phyloP scores from a whole-genome alignment of 2,888 invertebrate species.

The Zhuqinia jingwanae region DNA sequence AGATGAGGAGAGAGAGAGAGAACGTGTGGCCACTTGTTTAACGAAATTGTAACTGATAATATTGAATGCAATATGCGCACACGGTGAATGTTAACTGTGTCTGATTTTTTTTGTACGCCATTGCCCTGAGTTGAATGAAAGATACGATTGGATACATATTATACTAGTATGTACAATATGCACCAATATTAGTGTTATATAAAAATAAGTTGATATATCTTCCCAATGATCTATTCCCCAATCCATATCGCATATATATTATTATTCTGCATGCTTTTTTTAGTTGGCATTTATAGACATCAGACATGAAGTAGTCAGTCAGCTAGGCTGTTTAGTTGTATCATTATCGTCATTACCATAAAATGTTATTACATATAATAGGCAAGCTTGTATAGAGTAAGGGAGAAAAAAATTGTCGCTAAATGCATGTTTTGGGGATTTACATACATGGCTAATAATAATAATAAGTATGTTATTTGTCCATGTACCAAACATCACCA shows the following conservation, averaged over 20 bases:
- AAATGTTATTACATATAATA: constrained; percentile 1
- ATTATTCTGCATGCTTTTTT: neutral
- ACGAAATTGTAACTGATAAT: constrained; percentile 5
- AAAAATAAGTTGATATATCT: neutral
- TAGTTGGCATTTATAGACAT: neutral
- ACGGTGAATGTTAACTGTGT: no score
- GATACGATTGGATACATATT: neutral
- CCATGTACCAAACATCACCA: neutral
- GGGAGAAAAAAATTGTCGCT: neutral
- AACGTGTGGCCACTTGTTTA: constrained; percentile 11
- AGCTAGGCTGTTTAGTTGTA: neutral
- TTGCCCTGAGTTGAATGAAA: no score
- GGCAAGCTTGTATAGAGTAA: neutral
- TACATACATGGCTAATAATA: constrained; percentile 8
- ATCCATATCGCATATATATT: neutral
- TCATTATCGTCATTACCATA: constrained; percentile 1
- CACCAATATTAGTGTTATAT: neutral
- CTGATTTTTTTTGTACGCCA: constrained; percentile 1
- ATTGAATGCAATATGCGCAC: no score
- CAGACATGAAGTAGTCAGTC: constrained; percentile 5
- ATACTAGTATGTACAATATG: no score
- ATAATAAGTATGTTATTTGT: constrained; percentile 4
- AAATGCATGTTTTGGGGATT: neutral
- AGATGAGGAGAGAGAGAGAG: neutral
- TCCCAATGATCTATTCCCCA: neutral